Evolutionary conservation across 2,113 vertebrate genomes (phyloP), one percentile per base, ranked within the genome.

Genomic region (Serilophus lunatus): DNA sequence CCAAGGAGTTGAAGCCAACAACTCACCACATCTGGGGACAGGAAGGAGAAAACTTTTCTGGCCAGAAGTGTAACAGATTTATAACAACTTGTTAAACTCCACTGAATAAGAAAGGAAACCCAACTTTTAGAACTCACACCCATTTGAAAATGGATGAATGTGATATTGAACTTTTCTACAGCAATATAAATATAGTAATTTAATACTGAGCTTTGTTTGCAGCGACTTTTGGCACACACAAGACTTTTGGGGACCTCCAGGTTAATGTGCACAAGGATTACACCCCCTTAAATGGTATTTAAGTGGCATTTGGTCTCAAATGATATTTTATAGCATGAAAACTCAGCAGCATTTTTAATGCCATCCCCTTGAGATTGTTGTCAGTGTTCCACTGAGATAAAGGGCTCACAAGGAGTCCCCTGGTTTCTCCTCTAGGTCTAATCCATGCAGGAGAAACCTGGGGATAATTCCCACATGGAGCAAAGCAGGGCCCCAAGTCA

Each of bases 311-410:
- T 50, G 16, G 14, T 38, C 24, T 42, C 6, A 42, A 68, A 6
- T 3, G 15, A 2, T 4, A 50, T 9, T 70, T 56, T 6, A 3
- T 0, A 14, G 26, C 2, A 17, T 2, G 24, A 33, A 3, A 53
- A 53, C 63, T 25, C n/a, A 6, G 24, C 4, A 3, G 3, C 13
- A 10, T 2, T 22, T 57, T 22, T 25, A 35, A 38, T 6, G 35
- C 17, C 22, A 0, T 6, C 9, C 18, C 24, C n/a, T 59, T 9
- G 20, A 59, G 35, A n/a, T 2, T 11, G 6, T 9, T 35, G n/a
- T n/a, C 42, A 33, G 3, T 9, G 22, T 8, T 40, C 17, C 29
- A 19, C 0, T 10, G 42, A 25, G 53, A 40, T 12, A 23, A 40
- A 51, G 0, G 2, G 13, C 51, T 53, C 74, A 1, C 2, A 13